A percentile compares a stretch with the other conserved stretches of the same genome.
These are phyloP conservation scores for Drosophila silvestris DNA, from an alignment of 2,888 invertebrate genomes.

Conservation along the genomic window DNA sequence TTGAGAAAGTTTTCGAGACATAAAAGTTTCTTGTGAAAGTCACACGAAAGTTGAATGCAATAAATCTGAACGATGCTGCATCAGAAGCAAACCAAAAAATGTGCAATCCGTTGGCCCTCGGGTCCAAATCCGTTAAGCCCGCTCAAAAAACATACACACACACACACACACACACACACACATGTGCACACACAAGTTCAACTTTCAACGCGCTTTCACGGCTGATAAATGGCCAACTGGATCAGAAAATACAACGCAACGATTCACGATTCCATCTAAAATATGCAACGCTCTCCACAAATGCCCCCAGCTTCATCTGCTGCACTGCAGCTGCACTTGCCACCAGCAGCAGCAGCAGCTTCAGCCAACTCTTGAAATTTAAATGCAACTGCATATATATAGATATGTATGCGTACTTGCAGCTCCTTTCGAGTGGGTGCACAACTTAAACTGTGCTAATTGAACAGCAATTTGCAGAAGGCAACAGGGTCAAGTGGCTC, in stretches of 20 bases:
- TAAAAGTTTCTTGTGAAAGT: slow-evolving; percentile 79
- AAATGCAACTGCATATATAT: slow-evolving; percentile 36
- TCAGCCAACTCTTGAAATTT: slow-evolving; percentile 30
- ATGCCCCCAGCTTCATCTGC: slow-evolving; percentile 4
- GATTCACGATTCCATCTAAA: slow-evolving; percentile 50
- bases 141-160: slow-evolving; percentile 30
- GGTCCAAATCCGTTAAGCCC: slow-evolving; percentile 72
- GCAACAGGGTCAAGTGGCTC: slow-evolving; percentile 56
- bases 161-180: slow-evolving; percentile 9
- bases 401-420: slow-evolving; percentile 16
- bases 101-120: slow-evolving; percentile 66
- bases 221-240: slow-evolving; percentile 71
- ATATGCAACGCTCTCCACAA: slow-evolving; percentile 19
- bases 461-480: slow-evolving; percentile 36
- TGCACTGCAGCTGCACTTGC: slow-evolving; percentile 53
- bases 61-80: slow-evolving; percentile 66
- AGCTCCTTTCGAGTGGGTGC: slow-evolving; percentile 37
- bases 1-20: slow-evolving; percentile 78
- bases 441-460: slow-evolving; percentile 51
- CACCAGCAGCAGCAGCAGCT: slow-evolving; percentile 14
- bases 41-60: slow-evolving; percentile 79
- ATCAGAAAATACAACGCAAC: slow-evolving; percentile 61
- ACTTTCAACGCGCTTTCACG: slow-evolving; percentile 74
- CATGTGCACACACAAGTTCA: slow-evolving; percentile 28
- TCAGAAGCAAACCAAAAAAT: slow-evolving; percentile 48